Evolutionary conservation across 1,140 invertebrate species (phyloP), one percentile per base, ranked within the genome.

Genomic region (honey bee (Apis mellifera)): DNA sequence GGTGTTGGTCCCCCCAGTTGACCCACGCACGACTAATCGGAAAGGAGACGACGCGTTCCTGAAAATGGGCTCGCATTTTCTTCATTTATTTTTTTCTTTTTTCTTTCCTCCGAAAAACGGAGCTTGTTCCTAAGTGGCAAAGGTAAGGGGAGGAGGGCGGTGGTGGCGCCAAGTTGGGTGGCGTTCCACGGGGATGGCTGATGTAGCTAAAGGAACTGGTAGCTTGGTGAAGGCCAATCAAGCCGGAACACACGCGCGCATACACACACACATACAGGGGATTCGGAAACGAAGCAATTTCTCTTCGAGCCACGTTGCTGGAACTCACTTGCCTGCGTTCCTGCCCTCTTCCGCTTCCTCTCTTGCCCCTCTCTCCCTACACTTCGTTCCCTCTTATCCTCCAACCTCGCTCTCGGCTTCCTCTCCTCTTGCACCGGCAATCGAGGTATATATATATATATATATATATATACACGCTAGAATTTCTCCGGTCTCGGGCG

Each of bases 241-340:
- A 90, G 84, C 86, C 84, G 84, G 86, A 88, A 88, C 86, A 88
- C 78, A 91, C 32, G 3, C 32, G 3, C 32, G 2, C 32, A 5
- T 4, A 5, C 32, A 42, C 5, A 42, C 32, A 42, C 5, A 42
- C 32, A 7, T 86, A 91, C 86, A 86, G 84, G 83, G 84, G 83
- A 90, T 90, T 90, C 87, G 89, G 89, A 90, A 91, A 91, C 89
- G 89, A 90, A 90, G 90, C 89, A 90, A 90, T 91, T 91, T 90
- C 90, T 91, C 89, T 90, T 91, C 90, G 74, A 88, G 84, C 90
- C 90, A 91, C 90, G 89, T 89, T 90, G 89, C 76, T 83, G 78
- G 82, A 82, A 88, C 79, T 82, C 79, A 60, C 79, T 65, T 50
- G 71, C 19, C 79, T 75, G 76, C 85, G 84, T 84, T 87, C 71